Evolutionary conservation across 1,140 invertebrate genomes (phyloP).

Genomic region (Platorchestia sp.): DNA sequence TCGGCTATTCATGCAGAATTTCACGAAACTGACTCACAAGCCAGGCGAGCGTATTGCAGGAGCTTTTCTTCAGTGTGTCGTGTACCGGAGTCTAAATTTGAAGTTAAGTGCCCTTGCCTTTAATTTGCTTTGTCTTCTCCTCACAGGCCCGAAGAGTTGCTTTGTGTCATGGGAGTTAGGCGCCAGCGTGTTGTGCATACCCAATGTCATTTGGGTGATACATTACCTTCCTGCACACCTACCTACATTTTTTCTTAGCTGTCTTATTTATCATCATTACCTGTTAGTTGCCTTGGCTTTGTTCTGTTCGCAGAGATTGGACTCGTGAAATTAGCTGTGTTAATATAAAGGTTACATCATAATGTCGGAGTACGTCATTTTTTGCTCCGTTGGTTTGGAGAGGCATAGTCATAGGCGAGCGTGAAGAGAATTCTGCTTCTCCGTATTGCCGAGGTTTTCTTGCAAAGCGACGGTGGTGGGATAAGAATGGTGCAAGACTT

Average conservation of each 20-base stretch:
- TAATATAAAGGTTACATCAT: background rate
- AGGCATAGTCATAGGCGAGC: background rate
- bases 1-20: background rate
- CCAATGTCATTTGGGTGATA: background rate
- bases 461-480: background rate
- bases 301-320: background rate
- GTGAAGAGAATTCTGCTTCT: background rate
- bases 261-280: background rate
- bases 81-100: background rate
- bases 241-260: background rate
- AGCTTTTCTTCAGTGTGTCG: background rate
- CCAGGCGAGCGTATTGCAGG: background rate
- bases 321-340: background rate
- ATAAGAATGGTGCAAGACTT: background rate
- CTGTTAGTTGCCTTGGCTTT: background rate
- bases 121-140: background rate
- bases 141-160: background rate
- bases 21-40: background rate
- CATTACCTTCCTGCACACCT: background rate
- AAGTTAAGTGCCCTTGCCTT: background rate
- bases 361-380: background rate
- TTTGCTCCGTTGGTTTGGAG: background rate
- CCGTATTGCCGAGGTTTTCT: background rate
- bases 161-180: background rate
- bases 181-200: background rate